Evolutionary conservation across 2,888 invertebrate species (phyloP), one percentile per base, ranked within the genome.

Genomic region (Apamea epomidion): DNA sequence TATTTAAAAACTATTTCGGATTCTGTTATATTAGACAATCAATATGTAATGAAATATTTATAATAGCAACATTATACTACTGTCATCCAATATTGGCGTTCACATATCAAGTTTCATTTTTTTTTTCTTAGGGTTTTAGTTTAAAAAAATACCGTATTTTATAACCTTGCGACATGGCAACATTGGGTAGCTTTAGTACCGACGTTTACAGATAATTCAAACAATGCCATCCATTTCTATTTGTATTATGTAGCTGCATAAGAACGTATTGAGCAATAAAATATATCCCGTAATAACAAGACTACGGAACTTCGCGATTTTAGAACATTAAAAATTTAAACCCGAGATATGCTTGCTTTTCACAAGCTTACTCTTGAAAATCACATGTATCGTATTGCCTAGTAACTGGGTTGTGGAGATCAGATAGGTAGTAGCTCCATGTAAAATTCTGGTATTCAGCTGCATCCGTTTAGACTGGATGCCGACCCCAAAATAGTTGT

Each of bases 201-300:
- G 58, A 71, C 67, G 5, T 71, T 76, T 64, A 87, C 84, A 79
- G 87, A 87, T n/a, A 18, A 74, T 74, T 76, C 0, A 18, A 74
- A 80, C 67, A 85, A 79, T 76, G 70, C 62, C 25, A 29, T 54
- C 2, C 45, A 10, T 45, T 73, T 70, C 14, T 64, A n/a, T 12
- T 78, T 68, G 48, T 32, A 18, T 18, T 14, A 18, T 71, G 8
- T 80, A 85, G 71, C 65, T 71, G 74, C 80, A 74, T n/a, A 60
- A 60, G 1, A 5, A 45, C 1, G 7, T 48, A 84, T 67, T 84
- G 67, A 78, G 60, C 32, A 42, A 71, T 60, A 32, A 54, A 29
- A 51, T 18, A 14, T 54, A 32, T 62, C 6, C 32, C 2, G 18
- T 60, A 71, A 37, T 18, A 37, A 51, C 16, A 25, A 3, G 6